These are phyloP conservation scores for Lepidocyrtinus sp. DNA, from an alignment of 2,888 invertebrate species.

Conservation along the genomic window DNA sequence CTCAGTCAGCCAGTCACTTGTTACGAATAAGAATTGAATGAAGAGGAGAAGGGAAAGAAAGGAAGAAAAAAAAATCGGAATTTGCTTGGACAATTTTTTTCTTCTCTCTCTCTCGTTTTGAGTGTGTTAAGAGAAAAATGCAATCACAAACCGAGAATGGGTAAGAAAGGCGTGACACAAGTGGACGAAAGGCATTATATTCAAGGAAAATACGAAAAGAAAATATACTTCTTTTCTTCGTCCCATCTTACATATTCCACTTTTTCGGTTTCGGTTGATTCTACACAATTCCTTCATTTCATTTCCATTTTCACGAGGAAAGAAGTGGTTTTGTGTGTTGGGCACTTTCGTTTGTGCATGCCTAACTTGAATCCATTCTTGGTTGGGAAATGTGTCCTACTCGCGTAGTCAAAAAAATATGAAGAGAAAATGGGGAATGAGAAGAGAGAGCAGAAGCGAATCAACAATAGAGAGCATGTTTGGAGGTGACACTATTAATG, in stretches of 20 bases:
- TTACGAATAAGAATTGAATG: slow-evolving; percentile 57
- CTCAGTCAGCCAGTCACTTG: slow-evolving; percentile 56
- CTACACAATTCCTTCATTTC: slow-evolving; percentile 29
- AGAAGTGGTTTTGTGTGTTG: slow-evolving; percentile 32
- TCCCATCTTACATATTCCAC: slow-evolving; percentile 27
- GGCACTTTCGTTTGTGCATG: slow-evolving; percentile 1
- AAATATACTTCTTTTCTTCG: slow-evolving; percentile 21
- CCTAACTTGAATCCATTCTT: slow-evolving; percentile 2
- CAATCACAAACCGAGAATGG: slow-evolving; percentile 60
- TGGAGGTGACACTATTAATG: slow-evolving; percentile 58
- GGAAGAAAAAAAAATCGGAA: slow-evolving; percentile 59
- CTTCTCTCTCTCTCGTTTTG: slow-evolving; percentile 18
- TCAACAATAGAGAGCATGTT: slow-evolving; percentile 29
- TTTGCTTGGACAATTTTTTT: slow-evolving; percentile 44
- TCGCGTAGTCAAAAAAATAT: slow-evolving; percentile 13
- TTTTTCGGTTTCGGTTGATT: slow-evolving; percentile 26
- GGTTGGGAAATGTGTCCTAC: background rate
- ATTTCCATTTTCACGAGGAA: slow-evolving; percentile 50
- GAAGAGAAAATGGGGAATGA: slow-evolving; percentile 28
- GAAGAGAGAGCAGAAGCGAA: background rate
- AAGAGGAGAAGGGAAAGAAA: slow-evolving; percentile 33
- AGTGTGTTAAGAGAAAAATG: slow-evolving; percentile 49
- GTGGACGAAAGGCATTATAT: slow-evolving; percentile 53
- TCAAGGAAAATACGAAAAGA: slow-evolving; percentile 30
- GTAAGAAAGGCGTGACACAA: slow-evolving; percentile 61